Base-by-base conservation (phyloP, 2,113 vertebrate species). In the Grammomys surdaster region DNA sequence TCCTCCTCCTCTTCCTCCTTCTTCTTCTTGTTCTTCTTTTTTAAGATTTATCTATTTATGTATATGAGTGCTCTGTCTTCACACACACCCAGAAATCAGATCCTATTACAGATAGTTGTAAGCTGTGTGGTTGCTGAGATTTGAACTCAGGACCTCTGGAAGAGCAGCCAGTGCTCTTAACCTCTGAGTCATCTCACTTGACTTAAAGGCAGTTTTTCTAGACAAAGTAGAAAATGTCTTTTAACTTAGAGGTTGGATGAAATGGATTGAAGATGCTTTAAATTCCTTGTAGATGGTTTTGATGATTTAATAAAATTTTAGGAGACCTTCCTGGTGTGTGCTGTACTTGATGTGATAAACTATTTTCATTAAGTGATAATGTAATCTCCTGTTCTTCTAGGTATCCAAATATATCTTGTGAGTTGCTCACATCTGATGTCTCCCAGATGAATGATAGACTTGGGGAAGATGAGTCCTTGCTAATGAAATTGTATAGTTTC, bases 341-440 rank as follows among this genome's bases (percentile, higher is more conserved):
- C 80, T 96, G 40, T 94, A 48, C 51, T 88, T 82, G 73, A 20
- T 97, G 36, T 87, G 20, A 80, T 78, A 88, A 80, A 65, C 54
- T 91, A n/a, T 94, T 86, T 13, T 11, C 16, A 46, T 26, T 63
- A 77, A 86, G 94, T 95, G 95, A 91, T 96, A 93, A 97, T 46
- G 3, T 14, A 77, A 58, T 90, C 9, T 95, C 92, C 90, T 65
- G 0, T 65, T 97, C 93, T 97, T 97, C 51, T 88, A 99, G 99
- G 97, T 99, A 99, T 90, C 99, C 99, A 96, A 99, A 99, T 98
- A 99, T 99, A 98, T 99, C 99, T 0, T 99, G 99, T 98, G 99
- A 99, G 98, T 98, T 99, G 97, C 99, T 99, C 80, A 99, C 99
- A 40, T 99, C 99, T 70, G 99, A 99, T 95, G 99, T 99, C 91